phyloP scores from a whole-genome alignment of 2,113 vertebrate species.

The Glaucidium brasilianum region DNA sequence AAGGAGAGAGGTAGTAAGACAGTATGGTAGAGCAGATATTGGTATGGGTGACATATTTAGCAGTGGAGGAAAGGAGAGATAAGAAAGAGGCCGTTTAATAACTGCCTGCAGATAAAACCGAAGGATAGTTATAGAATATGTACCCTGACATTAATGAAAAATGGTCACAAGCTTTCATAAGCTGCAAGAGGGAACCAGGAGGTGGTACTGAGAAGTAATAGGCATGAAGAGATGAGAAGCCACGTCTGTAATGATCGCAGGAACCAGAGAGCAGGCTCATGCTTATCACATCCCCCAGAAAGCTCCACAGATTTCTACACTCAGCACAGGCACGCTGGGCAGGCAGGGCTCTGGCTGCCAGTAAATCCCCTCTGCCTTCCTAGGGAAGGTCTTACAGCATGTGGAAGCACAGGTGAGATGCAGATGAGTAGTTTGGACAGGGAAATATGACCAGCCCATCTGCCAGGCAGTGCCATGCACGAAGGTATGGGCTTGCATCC shows the following conservation, averaged over 20 bases:
- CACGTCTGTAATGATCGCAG: accelerated
- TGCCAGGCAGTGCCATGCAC: not conserved
- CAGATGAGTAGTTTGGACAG: not conserved
- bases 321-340: not conserved
- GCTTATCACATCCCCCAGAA: not conserved
- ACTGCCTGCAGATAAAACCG: not conserved
- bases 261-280: not conserved
- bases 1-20: not conserved
- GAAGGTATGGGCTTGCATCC: not conserved
- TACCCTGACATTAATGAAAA: not conserved
- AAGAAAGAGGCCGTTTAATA: not conserved
- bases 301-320: not conserved
- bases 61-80: not conserved
- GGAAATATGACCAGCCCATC: not conserved
- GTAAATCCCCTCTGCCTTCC: not conserved
- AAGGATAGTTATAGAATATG: not conserved
- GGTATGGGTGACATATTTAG: not conserved
- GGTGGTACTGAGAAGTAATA: not conserved
- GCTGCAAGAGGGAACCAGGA: not conserved
- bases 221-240: not conserved
- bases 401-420: not conserved
- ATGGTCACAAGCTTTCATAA: not conserved
- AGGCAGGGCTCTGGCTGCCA: not conserved
- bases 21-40: not conserved
- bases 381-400: not conserved